phyloP scores from a whole-genome alignment of 2,113 vertebrate species.

The Ibidorhyncha struthersii region DNA sequence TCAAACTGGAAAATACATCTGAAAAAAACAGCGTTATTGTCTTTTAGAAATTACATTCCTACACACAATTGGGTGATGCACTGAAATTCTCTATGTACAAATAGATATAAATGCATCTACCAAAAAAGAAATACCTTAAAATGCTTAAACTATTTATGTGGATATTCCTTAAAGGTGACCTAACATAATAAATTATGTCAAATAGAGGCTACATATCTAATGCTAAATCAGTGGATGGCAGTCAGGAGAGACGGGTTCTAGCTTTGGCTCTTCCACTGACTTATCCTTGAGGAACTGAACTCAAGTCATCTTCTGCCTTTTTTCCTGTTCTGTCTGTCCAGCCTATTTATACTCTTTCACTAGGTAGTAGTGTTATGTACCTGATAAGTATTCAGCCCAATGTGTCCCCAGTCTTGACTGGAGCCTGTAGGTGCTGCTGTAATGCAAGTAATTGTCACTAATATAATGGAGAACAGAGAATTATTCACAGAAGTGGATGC shows the following conservation, averaged over 20 bases:
- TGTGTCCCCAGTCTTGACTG: not conserved
- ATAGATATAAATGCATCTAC: not conserved
- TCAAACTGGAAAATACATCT: not conserved
- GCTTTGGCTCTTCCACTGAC: not conserved
- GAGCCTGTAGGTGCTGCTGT: not conserved
- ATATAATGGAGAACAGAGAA: not conserved
- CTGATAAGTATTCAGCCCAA: accelerated
- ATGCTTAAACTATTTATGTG: not conserved
- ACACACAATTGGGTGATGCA: not conserved
- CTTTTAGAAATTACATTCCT: not conserved
- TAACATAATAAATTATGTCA: not conserved
- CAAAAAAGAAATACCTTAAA: not conserved
- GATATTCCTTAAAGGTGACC: not conserved
- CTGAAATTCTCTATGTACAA: not conserved
- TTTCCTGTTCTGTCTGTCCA: not conserved
- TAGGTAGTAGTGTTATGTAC: not conserved
- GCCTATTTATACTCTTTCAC: not conserved
- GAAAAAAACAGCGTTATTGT: not conserved
- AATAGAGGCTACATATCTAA: not conserved
- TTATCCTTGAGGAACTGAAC: not conserved
- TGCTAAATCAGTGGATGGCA: not conserved
- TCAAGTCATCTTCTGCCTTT: not conserved
- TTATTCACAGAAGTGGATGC: not conserved
- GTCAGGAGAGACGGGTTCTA: not conserved
- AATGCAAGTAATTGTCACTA: not conserved